phyloP scores from a whole-genome alignment of 2,113 vertebrate species.

The Poicephalus meyeri region DNA sequence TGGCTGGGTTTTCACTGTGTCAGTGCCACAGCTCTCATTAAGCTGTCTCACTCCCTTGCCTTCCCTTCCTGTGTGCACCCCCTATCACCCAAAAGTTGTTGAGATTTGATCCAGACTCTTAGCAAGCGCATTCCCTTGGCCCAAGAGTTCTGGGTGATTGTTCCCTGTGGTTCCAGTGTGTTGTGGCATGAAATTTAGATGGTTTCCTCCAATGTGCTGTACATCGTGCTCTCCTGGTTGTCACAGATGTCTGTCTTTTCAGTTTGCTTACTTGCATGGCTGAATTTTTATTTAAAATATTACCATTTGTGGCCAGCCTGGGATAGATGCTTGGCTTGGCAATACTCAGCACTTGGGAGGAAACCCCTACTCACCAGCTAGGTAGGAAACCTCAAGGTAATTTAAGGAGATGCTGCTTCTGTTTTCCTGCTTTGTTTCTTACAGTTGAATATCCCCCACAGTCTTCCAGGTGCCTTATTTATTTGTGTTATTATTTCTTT shows the following conservation, averaged over 20 bases:
- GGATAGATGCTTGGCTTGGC: not conserved
- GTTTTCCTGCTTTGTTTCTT: not conserved
- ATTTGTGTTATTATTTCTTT: not conserved
- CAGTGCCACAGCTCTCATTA: not conserved
- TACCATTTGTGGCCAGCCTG: not conserved
- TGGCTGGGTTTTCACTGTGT: not conserved
- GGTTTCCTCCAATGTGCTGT: not conserved
- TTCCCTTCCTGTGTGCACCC: not conserved
- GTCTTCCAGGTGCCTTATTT: not conserved
- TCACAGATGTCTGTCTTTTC: not conserved
- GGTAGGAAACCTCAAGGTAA: not conserved
- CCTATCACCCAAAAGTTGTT: not conserved
- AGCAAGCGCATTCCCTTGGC: not conserved
- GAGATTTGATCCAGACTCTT: not conserved
- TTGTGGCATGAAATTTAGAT: not conserved
- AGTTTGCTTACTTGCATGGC: not conserved
- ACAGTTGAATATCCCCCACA: not conserved
- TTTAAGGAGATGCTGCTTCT: not conserved
- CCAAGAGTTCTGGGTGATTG: not conserved
- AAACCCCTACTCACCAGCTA: not conserved
- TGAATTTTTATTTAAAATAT: not conserved
- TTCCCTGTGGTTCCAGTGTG: not conserved
- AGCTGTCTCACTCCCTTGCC: not conserved
- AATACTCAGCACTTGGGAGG: not conserved
- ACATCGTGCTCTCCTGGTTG: not conserved